Percentiles rank a stretch among this genome's conserved stretches.
These are phyloP conservation scores for Pachypsylla venusta DNA, from an alignment of 1,140 invertebrate species.

Conservation along the genomic window DNA sequence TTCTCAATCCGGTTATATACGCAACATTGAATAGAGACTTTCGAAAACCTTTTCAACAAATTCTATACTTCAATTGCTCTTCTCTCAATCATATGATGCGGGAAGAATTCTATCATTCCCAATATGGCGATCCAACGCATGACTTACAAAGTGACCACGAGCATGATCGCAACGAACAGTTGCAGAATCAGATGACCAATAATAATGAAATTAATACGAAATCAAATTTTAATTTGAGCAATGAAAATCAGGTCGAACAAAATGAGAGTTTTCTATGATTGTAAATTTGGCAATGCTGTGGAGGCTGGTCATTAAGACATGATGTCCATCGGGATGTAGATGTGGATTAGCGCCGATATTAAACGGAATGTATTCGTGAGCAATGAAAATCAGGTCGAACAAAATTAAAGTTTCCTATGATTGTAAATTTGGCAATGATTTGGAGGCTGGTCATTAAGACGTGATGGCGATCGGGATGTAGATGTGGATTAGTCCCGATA, in stretches of 20 bases:
- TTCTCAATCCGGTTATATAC: constrained; percentile 87
- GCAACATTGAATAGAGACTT: constrained; percentile 81
- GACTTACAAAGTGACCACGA: background rate
- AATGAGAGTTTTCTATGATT: constrained; percentile 3
- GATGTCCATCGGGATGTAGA: too few species aligned
- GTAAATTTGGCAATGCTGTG: background rate
- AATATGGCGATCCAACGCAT: constrained; percentile 58
- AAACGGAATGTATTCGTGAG: too few species aligned
- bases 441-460: background rate
- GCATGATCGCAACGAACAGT: background rate
- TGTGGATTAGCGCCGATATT: too few species aligned
- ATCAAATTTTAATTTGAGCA: background rate
- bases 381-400: background rate
- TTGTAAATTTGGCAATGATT: background rate
- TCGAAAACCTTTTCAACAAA: constrained; percentile 79
- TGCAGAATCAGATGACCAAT: background rate
- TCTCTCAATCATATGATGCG: constrained; percentile 81
- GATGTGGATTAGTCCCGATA: too few species aligned
- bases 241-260: background rate
- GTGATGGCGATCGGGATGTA: too few species aligned
- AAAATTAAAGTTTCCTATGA: constrained; percentile 1
- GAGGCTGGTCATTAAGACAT: background rate
- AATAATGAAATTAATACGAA: background rate
- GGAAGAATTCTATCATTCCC: constrained; percentile 80
- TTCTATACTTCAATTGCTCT: constrained; percentile 72